These are phyloP conservation scores for Spodoptera litura DNA, from an alignment of 1,140 invertebrate species.

Conservation along the genomic window DNA sequence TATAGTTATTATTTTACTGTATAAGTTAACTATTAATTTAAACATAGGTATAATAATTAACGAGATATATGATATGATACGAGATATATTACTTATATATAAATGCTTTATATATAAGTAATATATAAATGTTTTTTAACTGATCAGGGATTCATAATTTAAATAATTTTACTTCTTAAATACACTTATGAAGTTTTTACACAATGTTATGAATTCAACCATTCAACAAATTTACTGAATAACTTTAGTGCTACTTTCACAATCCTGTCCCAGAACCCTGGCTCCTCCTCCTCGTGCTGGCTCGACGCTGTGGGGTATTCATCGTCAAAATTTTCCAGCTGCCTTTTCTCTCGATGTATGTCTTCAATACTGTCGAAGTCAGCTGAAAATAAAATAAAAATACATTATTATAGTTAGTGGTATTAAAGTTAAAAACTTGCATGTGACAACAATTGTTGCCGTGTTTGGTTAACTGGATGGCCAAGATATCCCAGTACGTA, in stretches of 20 bases:
- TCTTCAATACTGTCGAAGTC: slow-evolving; percentile 29
- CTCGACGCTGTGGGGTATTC: slow-evolving; percentile 58
- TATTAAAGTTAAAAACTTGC: too few species aligned
- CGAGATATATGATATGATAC: too few species aligned
- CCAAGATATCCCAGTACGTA: too few species aligned
- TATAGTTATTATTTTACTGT: too few species aligned
- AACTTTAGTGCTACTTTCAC: slow-evolving; percentile 73
- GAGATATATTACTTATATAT: too few species aligned
- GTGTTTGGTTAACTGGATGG: too few species aligned
- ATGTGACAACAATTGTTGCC: too few species aligned
- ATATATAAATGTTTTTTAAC: too few species aligned
- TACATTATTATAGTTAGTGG: not conserved
- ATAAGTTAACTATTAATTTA: too few species aligned
- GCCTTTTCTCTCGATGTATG: slow-evolving; percentile 58
- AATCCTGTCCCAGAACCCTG: slow-evolving; percentile 74
- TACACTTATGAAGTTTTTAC: too few species aligned
- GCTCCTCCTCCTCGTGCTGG: slow-evolving; percentile 63
- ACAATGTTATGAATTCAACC: slow-evolving; percentile 63
- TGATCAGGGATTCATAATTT: not conserved
- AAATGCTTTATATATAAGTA: too few species aligned
- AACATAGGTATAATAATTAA: too few species aligned
- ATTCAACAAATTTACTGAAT: slow-evolving; percentile 74
- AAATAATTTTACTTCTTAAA: not conserved
- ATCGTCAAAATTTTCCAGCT: slow-evolving; percentile 70
- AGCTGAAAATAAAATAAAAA: slow-evolving; percentile 43